A percentile compares a stretch with the other conserved stretches of the same genome.
Evolutionary conservation across 2,113 vertebrate genomes (phyloP).

Genomic region (Dicerorhinus sumatrensis): DNA sequence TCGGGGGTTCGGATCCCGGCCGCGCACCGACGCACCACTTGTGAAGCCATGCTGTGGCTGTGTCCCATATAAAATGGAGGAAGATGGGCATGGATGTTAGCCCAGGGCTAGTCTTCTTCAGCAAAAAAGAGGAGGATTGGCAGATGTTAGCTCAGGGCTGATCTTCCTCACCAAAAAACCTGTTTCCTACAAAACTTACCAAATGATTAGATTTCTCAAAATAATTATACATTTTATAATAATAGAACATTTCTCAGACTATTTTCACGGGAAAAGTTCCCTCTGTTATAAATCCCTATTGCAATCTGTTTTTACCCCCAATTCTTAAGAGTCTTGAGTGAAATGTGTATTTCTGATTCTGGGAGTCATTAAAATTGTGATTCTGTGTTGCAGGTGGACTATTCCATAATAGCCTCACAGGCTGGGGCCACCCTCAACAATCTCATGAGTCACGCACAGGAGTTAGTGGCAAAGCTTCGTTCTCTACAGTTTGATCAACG

Average conservation of each 20-base stretch:
- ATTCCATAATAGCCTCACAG: slow-evolving; percentile 94
- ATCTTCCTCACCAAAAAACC: background rate
- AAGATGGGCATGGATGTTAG: too few relatives aligned
- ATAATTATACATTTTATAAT: background rate
- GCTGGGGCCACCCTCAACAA: slow-evolving; percentile 97
- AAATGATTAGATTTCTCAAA: background rate
- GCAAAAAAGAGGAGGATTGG: too few relatives aligned
- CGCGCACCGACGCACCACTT: too few relatives aligned
- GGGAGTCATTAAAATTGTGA: background rate
- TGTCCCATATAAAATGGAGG: too few relatives aligned
- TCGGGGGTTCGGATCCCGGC: too few relatives aligned
- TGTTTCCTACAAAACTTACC: background rate
- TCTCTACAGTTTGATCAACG: slow-evolving; percentile 97
- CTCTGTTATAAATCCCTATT: rapidly evolving
- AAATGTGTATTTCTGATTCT: rapidly evolving
- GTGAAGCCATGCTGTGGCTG: too few relatives aligned
- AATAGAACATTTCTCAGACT: background rate
- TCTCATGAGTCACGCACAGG: slow-evolving; percentile 97
- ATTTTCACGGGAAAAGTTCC: too few relatives aligned
- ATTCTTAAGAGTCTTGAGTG: background rate
- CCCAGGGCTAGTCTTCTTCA: too few relatives aligned
- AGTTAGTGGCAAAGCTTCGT: slow-evolving; percentile 95
- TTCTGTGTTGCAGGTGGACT: slow-evolving; percentile 94
- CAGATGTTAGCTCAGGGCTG: too few relatives aligned
- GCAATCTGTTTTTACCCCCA: background rate